Conservation (phyloP, 2,888 invertebrate species). For the Psylliodes chrysocephalus region DNA sequence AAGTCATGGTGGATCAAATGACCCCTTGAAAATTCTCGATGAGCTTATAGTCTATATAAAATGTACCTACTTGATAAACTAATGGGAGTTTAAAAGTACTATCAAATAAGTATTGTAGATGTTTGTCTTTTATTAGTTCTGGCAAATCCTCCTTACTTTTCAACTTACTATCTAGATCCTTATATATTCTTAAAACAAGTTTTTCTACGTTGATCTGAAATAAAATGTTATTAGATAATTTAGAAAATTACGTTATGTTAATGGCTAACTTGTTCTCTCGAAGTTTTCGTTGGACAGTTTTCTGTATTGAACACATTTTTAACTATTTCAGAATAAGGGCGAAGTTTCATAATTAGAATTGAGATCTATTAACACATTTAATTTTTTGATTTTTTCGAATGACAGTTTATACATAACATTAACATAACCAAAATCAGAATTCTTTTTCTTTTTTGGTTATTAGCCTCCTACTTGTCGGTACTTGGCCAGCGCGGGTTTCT, state of each 20-base stretch:
- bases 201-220: constrained; percentile 70
- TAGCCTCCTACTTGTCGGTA: too few species aligned
- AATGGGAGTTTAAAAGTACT: constrained; percentile 75
- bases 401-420: too few species aligned
- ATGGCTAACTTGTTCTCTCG: constrained; percentile 69
- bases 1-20: too few species aligned
- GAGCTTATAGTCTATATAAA: too few species aligned
- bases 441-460: too few species aligned
- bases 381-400: too few species aligned
- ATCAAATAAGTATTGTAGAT: constrained; percentile 74
- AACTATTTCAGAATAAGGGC: constrained; percentile 55
- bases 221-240: constrained; percentile 33
- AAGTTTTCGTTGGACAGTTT: constrained; percentile 68
- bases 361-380: constrained; percentile 9
- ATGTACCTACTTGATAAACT: constrained; percentile 66
- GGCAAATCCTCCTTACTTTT: constrained; percentile 70
- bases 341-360: constrained; percentile 39
- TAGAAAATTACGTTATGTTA: constrained; percentile 29
- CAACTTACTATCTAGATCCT: constrained; percentile 65
- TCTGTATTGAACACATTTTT: constrained; percentile 70
- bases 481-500: too few species aligned
- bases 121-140: constrained; percentile 70
- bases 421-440: too few species aligned
- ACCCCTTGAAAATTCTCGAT: too few species aligned
- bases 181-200: constrained; percentile 67